Base-by-base conservation (phyloP, 2,797 vertebrate genomes). In the Psittacula echo region DNA sequence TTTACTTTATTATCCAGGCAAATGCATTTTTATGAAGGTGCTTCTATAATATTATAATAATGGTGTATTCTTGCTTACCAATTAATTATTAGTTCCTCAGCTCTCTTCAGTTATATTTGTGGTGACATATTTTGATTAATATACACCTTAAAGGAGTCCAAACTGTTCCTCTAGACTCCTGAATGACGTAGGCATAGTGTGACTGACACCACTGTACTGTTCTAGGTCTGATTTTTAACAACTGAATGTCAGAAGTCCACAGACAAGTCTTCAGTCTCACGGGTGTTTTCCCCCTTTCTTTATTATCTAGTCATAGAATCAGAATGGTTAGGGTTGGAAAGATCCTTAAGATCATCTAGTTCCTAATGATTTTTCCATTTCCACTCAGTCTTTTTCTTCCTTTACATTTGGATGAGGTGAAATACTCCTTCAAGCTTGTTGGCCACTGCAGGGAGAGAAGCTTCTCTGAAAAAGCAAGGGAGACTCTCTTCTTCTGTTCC, bases 1-100 rank as follows among this genome's bases (percentile, higher is more conserved):
- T 80, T 92, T 92, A 66, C 78, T 75, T 86, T 90, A 66, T 90
- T 92, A 83, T 67, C 74, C 39, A 75, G 62, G 39, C 13, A 89
- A 90, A 82, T 51, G n/a, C 6, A 14, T 87, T 93, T 87, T 85
- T 79, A 67, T 92, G 48, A 82, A 82, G 44, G 26, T 62, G 26
- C 22, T 89, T 92, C 61, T 65, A 26, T 22, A 89, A 68, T 77
- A 87, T 73, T 65, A 26, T 22, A 89, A 68, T 75, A 87, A 70
- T 65, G 45, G 47, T 67, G 9, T 58, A 53, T 80, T 91, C 50
- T 58, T 61, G 21, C 48, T 91, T 85, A 78, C 34, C 23, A 47
- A 24, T 82, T 90, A 89, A 61, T 84, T 75, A 83, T 51, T 71
- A 30, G 26, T 78, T 92, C 23, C 50, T 85, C 39, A 72, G 2